Evolutionary conservation across 1,140 invertebrate genomes (phyloP).

Genomic region (Intoshia linei): DNA sequence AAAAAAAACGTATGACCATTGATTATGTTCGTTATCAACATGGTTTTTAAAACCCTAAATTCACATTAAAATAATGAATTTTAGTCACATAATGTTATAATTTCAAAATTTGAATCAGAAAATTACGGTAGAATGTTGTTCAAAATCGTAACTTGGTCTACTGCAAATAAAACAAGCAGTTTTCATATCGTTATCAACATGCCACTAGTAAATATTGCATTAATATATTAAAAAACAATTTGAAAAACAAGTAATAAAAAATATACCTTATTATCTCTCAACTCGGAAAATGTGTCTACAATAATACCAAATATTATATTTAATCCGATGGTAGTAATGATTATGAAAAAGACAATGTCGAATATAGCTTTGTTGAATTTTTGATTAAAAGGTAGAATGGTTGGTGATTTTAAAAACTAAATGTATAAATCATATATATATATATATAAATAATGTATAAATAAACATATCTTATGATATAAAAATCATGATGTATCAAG

Average conservation of each 20-base stretch:
- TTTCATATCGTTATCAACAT: slow-evolving; percentile 17
- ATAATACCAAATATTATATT: slow-evolving; percentile 23
- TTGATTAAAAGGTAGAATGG: background rate
- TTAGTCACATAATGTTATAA: background rate
- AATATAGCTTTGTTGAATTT: slow-evolving; percentile 7
- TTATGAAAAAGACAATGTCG: slow-evolving; percentile 16
- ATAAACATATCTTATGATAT: no score
- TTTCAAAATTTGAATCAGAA: background rate
- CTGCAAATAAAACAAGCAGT: slow-evolving; percentile 18
- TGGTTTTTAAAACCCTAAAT: slow-evolving; percentile 7
- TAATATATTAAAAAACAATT: background rate
- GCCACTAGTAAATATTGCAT: slow-evolving; percentile 12
- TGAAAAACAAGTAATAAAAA: background rate
- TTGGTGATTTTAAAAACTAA: no score
- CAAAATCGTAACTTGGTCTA: slow-evolving; percentile 16
- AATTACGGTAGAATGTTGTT: slow-evolving; percentile 13
- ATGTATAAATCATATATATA: no score
- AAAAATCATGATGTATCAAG: no score
- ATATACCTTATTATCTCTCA: slow-evolving; percentile 16
- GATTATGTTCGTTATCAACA: slow-evolving; percentile 7
- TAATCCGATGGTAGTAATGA: slow-evolving; percentile 17
- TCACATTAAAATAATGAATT: background rate
- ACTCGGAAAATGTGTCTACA: slow-evolving; percentile 20
- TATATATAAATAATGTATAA: no score
- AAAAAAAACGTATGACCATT: slow-evolving; percentile 8